phyloP scores from a whole-genome alignment of 1,140 invertebrate genomes.

The Drosophila kanapiae region DNA sequence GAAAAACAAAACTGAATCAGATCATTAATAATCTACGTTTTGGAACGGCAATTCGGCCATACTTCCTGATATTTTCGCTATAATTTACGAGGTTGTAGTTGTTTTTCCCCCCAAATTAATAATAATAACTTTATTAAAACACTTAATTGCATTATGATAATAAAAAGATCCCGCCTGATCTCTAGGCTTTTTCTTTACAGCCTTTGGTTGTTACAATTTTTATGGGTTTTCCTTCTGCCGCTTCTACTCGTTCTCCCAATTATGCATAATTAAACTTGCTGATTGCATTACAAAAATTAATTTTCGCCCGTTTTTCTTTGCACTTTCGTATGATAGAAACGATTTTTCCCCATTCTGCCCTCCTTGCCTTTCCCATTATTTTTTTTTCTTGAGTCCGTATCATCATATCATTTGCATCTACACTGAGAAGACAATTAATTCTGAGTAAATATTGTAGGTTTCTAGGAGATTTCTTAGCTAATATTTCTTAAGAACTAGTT shows the following conservation, averaged over 20 bases:
- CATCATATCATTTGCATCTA: slow-evolving; percentile 60
- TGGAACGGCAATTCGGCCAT: slow-evolving; percentile 4
- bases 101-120: background rate
- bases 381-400: background rate
- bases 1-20: slow-evolving; percentile 25
- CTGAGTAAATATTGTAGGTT: background rate
- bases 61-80: slow-evolving; percentile 11
- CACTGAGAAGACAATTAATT: slow-evolving; percentile 6
- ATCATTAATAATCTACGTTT: slow-evolving; percentile 22
- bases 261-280: slow-evolving; percentile 67
- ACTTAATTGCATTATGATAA: slow-evolving; percentile 1
- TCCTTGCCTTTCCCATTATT: slow-evolving; percentile 2
- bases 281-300: slow-evolving; percentile 59
- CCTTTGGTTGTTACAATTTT: slow-evolving; percentile 31
- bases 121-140: background rate
- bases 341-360: slow-evolving; percentile 8
- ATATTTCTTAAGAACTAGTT: background rate
- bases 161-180: slow-evolving; percentile 12
- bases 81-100: background rate
- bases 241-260: slow-evolving; percentile 44
- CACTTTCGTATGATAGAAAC: slow-evolving; percentile 46
- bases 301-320: slow-evolving; percentile 62
- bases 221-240: slow-evolving; percentile 15
- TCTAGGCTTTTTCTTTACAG: background rate
- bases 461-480: background rate